phyloP scores from a whole-genome alignment of 2,797 vertebrate species.

The Pangasius macronema region DNA sequence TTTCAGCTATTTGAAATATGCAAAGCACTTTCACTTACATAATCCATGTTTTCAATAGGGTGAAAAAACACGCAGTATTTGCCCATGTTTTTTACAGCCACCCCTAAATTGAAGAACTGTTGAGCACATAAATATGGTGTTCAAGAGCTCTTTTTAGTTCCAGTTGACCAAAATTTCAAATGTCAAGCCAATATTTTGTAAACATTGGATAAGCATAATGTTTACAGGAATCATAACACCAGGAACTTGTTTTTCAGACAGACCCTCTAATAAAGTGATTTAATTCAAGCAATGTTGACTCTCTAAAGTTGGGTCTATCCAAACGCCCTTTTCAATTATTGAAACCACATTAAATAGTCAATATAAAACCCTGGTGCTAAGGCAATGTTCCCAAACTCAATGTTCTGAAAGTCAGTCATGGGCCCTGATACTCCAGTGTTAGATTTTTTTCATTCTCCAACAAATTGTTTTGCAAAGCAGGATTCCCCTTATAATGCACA shows the following conservation, averaged over 20 bases:
- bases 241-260: slow-evolving; percentile 21
- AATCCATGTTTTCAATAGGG: not conserved
- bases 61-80: not conserved
- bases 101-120: slow-evolving; percentile 21
- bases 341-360: slow-evolving; percentile 37
- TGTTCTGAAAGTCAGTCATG: not conserved
- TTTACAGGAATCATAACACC: slow-evolving; percentile 39
- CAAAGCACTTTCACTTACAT: not conserved
- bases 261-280: slow-evolving; percentile 24
- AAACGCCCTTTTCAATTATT: slow-evolving; percentile 12
- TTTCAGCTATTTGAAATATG: slow-evolving; percentile 2
- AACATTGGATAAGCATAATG: slow-evolving; percentile 33
- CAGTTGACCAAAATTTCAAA: slow-evolving; percentile 10
- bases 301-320: slow-evolving; percentile 20
- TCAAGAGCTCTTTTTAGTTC: slow-evolving; percentile 12
- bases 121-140: slow-evolving; percentile 27
- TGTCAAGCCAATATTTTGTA: slow-evolving; percentile 38
- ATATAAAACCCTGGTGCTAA: slow-evolving; percentile 10
- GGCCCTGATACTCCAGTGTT: not conserved
- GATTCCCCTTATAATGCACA: not conserved
- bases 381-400: not conserved
- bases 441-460: not conserved
- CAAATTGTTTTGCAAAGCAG: not conserved
- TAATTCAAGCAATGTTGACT: slow-evolving; percentile 5
- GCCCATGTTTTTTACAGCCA: not conserved